phyloP scores from a whole-genome alignment of 2,113 vertebrate genomes.

The Macaca mulatta region DNA sequence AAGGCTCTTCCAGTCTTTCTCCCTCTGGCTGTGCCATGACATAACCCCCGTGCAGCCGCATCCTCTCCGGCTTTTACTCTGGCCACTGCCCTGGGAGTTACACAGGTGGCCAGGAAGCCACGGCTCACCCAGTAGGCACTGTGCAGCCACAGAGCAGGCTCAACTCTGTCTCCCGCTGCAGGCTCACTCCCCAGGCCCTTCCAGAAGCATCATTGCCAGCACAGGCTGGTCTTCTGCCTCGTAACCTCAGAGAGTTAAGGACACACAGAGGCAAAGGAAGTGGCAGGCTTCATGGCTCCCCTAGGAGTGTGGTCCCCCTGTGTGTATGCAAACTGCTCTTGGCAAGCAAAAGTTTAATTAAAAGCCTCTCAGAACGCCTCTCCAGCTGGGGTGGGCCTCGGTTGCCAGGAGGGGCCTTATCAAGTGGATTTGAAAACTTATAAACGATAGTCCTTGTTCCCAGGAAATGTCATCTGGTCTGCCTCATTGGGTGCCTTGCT shows the following conservation, averaged over 20 bases:
- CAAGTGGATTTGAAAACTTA: conserved; percentile 45
- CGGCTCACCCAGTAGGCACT: conserved; percentile 9
- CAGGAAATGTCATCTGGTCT: conserved; percentile 68
- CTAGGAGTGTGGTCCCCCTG: conserved; percentile 51
- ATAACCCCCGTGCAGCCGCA: neutral
- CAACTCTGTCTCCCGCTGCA: neutral
- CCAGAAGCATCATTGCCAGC: neutral
- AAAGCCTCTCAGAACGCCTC: conserved; percentile 76
- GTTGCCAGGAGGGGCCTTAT: conserved; percentile 68
- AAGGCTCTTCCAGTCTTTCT: conserved; percentile 15
- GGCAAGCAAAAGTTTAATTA: conserved; percentile 83
- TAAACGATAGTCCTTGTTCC: conserved; percentile 55
- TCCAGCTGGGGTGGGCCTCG: conserved; percentile 60
- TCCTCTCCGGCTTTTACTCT: conserved; percentile 8
- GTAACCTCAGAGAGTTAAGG: neutral
- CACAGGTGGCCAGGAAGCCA: neutral
- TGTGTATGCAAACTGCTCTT: conserved; percentile 70
- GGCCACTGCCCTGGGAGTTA: conserved; percentile 36
- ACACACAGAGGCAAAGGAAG: conserved; percentile 12
- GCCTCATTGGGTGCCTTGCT: conserved; percentile 54
- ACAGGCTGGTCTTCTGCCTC: conserved; percentile 45
- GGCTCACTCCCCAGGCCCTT: neutral
- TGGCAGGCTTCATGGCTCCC: conserved; percentile 54
- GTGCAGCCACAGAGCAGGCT: accelerated
- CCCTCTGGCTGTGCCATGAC: neutral